Evolutionary conservation across 23 tunicate species (phyloP), one percentile per base, ranked within the genome.

Genomic region (Corella eumyota): DNA sequence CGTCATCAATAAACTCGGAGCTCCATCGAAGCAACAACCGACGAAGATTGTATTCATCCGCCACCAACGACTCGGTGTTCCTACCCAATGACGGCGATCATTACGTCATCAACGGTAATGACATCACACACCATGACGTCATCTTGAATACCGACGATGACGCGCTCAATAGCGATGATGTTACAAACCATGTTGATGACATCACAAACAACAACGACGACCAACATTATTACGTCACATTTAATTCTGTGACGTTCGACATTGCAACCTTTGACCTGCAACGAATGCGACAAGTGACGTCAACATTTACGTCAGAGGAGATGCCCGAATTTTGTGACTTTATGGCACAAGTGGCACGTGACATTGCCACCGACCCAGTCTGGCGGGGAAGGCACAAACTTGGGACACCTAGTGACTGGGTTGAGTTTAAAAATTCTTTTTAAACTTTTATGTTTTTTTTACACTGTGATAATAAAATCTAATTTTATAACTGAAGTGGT

Each of bases 321-420:
- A 75, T 84, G 83, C 50, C 64, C 52, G 69, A 45, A 19, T 84
- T 84, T 62, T 64, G 68, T 26, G 83, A 84, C 15, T 84, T 82
- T 61, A 61, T 82, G 1, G 65, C 92, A 26, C 56, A 30, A 23
- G 52, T 50, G 34, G 60, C 66, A 2, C 25, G 1, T 13, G 76
- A 74, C 44, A 25, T 82, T 19, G 36, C 62, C 15, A 4, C 35
- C 15, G 73, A 74, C 56, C 92, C 83, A 13, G 32, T 26, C 6
- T 84, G 83, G 94, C 55, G 76, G 0, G 73, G 72, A 21, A 17
- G 34, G 0, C 83, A 84, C 58, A 60, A 44, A 0, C 49, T 82
- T 5, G 94, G 83, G 15, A 52, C 50, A 34, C 37, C 94, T 13
- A 15, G 38, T 13, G 94, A 75, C 50, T 84, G 94, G 94, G 31